Conservation (phyloP, 2,888 invertebrate genomes). For the Podotricha telesiphe region DNA sequence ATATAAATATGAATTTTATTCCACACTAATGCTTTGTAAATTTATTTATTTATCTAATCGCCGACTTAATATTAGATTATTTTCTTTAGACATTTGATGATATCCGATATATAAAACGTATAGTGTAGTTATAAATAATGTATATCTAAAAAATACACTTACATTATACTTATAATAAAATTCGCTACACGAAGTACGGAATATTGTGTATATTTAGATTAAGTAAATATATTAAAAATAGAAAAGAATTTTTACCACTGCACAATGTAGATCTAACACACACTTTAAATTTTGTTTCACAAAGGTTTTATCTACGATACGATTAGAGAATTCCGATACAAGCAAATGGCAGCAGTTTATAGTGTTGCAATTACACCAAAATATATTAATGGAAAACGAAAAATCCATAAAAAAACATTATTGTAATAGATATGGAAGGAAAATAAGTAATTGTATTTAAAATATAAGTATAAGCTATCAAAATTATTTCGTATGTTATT, state of each 20-base stretch:
- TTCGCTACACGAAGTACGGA: neutral
- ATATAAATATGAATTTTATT: no score
- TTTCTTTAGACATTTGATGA: neutral
- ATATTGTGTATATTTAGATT: neutral
- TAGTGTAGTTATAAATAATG: neutral
- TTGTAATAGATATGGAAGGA: no score
- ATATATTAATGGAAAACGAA: neutral
- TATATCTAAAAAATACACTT: neutral
- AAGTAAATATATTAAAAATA: neutral
- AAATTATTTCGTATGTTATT: no score
- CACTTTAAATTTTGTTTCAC: neutral
- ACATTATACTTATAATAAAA: neutral
- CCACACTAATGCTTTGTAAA: neutral
- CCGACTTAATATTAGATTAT: neutral
- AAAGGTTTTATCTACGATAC: neutral
- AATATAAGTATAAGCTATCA: no score
- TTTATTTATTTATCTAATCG: conserved; percentile 12
- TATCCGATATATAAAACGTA: neutral
- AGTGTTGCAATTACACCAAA: conserved; percentile 1
- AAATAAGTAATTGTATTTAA: no score
- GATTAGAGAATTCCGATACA: neutral
- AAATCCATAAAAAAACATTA: neutral
- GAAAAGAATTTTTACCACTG: neutral
- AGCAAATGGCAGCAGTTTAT: neutral
- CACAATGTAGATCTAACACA: neutral